Base-by-base conservation (phyloP, 2,888 invertebrate species). In the Drosophila paracracens region DNA sequence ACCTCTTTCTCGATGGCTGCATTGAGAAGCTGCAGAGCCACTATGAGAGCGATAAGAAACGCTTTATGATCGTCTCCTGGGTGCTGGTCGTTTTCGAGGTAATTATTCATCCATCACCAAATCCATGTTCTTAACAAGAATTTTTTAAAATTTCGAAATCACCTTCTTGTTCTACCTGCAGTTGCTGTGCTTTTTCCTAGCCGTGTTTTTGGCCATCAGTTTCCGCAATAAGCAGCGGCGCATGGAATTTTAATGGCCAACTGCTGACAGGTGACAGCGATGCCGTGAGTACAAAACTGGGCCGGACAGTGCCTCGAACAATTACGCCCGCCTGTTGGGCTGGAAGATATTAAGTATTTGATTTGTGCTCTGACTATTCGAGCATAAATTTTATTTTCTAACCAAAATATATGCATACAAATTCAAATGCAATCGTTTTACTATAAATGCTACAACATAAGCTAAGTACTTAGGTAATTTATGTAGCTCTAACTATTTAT, bases 21-120 rank as follows among this genome's bases (percentile, higher is more conserved):
- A 85, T 72, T 38, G 76, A 75, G 18, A 88, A 82, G 73, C 56
- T 92, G 51, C 80, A 84, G 40, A 76, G 76, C 4, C 88, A 89
- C 59, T 91, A 91, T 48, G 87, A 90, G n/a, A 72, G 57, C 31
- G 89, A 90, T 62, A 94, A 95, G 82, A 94, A 94, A 73, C 92
- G 95, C 36, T 94, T 96, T 57, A 95, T 95, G 64, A 95, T 95
- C 21, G 94, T 96, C 21, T 95, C 95, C 33, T 94, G 96, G 79
- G 95, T 95, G 48, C 94, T 96, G 74, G 96, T 95, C 66, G 95
- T 94, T 74, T 93, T 96, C 88, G 96, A 96, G 95, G 96, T 96
- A 92, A 92, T 88, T 74, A n/a, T 2, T 18, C 8, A 31, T 13
- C 29, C 16, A 35, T 33, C 8, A 38, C 27, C 16, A 27, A n/a